phyloP scores from a whole-genome alignment of 2,888 invertebrate species.

The Hypomecis punctinalis region DNA sequence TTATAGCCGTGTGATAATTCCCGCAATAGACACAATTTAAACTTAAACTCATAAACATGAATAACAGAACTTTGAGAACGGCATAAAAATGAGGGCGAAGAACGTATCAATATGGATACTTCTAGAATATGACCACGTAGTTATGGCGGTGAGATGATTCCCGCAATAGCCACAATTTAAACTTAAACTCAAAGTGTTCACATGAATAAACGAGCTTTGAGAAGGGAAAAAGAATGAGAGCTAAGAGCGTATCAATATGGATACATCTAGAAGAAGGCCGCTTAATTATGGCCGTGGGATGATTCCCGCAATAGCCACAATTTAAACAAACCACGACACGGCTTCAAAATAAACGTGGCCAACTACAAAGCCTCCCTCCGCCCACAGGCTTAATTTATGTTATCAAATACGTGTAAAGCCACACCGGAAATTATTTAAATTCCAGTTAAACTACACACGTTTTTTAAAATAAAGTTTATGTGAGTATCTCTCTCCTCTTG shows the following conservation, averaged over 20 bases:
- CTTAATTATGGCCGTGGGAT: too few species aligned
- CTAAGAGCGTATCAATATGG: background rate
- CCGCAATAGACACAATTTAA: too few species aligned
- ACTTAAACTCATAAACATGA: too few species aligned
- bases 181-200: too few species aligned
- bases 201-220: too few species aligned
- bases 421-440: slow-evolving; percentile 77
- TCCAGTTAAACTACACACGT: slow-evolving; percentile 60
- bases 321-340: background rate
- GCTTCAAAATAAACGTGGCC: slow-evolving; percentile 24
- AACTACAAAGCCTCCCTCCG: slow-evolving; percentile 63
- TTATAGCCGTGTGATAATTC: too few species aligned
- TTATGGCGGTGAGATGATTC: background rate
- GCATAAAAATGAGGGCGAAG: background rate
- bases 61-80: background rate
- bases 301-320: background rate
- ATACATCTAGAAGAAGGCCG: background rate
- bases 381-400: slow-evolving; percentile 66
- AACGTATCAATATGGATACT: background rate
- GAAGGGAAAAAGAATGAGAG: too few species aligned
- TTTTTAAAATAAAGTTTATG: background rate
- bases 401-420: slow-evolving; percentile 58
- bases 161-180: too few species aligned
- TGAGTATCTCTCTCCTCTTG: background rate
- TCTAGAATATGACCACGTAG: background rate